Evolutionary conservation across 2,113 vertebrate genomes (phyloP), one percentile per base, ranked within the genome.

Genomic region (Erinaceus europaeus): DNA sequence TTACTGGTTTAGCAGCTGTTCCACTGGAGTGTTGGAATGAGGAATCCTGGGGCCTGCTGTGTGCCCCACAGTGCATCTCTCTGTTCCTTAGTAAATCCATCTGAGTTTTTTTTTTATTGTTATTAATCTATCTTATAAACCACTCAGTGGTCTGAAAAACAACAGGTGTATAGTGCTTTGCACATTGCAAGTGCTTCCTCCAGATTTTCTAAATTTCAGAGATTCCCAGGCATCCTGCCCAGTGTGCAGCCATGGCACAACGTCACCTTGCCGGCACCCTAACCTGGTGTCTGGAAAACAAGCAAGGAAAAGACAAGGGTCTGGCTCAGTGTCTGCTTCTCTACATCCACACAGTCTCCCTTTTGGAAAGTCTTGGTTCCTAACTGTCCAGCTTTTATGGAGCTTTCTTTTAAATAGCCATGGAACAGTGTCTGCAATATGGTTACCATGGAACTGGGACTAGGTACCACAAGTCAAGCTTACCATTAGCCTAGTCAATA

Each of bases 361-460:
- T 85, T 67, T 82, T 38, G 76, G 77, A 93, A 85, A 87, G 34
- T 14, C 27, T 29, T 50, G 32, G 27, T 50, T 90, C 68, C 77
- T 88, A 48, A 75, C 88, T 40, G 23, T 88, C 42, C 89, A 59
- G 29, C n/a, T 87, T 84, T 86, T 27, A 42, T n/a, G 32, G 7
- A 44, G 29, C 50, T 57, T 86, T 85, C 44, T 32, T 83, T 65
- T 80, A 92, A 81, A 64, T n/a, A 82, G 83, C 64, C 67, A 42
- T 23, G 29, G 40, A 14, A n/a, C 59, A 69, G 68, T 71, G 32
- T 50, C 46, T n/a, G 32, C 40, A 29, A 11, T 7, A n/a, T 50
- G 77, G 34, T 84, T 69, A 64, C 17, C 73, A 40, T 5, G 4
- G 44, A 61, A 32, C 50, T 57, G 48, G 40, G 61, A 53, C 42